Evolutionary conservation across 2,797 vertebrate genomes (phyloP), one percentile per base, ranked within the genome.

Genomic region (Dermochelys coriacea): DNA sequence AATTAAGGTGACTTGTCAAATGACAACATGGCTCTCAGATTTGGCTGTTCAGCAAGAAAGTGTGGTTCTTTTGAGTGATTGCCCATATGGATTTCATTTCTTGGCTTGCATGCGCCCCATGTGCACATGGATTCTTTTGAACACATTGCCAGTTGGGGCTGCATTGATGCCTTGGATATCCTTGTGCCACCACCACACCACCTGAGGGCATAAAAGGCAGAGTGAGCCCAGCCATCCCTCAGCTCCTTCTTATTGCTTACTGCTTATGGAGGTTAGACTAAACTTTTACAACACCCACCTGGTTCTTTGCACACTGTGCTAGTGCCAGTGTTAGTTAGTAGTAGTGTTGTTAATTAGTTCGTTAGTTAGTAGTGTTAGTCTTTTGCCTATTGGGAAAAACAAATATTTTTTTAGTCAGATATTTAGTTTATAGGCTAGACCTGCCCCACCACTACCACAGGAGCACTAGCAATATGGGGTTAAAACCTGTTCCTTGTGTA

Each of bases 351-450:
- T 59, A 27, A 29, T 57, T 57, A 29, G 55, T 57, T 57, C 0
- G 11, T 27, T 57, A 12, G 11, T 23, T 61, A 34, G 59, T 61
- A 18, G 59, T 61, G 6, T 34, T 34, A 64, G 61, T 64, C 34
- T 64, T n/a, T 64, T 64, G 34, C 8, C 15, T 16, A 34, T 37
- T 68, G 90, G 2, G n/a, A 21, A 95, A 93, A 34, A 92, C 68
- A 94, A 87, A 86, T 14, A n/a, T 91, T 95, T 96, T 89, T 86
- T 93, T 89, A 94, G 86, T 93, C 77, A 93, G 52, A 90, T 87
- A 54, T 41, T 91, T 95, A 93, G 88, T 84, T 91, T 64, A 23
- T 93, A 55, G 78, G 18, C 47, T 90, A 47, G 41, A 75, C 59
- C 55, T 84, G 91, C 37, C 54, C 29, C 25, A n/a, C 9, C 37